phyloP scores from a whole-genome alignment of 1,140 invertebrate species.

The Neodiprion fabricii region DNA sequence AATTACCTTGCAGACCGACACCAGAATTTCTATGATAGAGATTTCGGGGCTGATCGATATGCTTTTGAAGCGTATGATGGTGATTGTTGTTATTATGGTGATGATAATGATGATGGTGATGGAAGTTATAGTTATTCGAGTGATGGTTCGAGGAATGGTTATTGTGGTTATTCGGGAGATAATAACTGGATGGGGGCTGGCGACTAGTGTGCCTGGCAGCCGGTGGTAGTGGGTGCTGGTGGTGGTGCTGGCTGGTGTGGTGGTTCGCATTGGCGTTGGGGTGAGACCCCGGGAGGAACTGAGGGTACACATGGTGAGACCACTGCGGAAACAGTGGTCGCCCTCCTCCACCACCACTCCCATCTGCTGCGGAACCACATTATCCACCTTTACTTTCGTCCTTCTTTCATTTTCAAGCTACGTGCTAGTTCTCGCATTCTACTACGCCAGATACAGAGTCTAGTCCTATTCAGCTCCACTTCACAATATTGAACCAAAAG shows the following conservation, averaged over 20 bases:
- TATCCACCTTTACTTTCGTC: constrained; percentile 23
- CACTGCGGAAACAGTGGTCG: constrained; percentile 88
- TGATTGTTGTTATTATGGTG: constrained; percentile 61
- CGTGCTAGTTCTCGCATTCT: neutral
- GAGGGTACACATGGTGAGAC: constrained; percentile 91
- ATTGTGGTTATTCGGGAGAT: constrained; percentile 59
- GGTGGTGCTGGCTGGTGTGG: constrained; percentile 62
- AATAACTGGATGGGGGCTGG: constrained; percentile 56
- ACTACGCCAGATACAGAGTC: neutral
- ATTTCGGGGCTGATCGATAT: constrained; percentile 66
- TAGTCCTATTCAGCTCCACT: neutral
- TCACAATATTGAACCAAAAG: too few species aligned
- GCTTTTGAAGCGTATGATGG: constrained; percentile 65
- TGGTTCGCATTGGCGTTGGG: constrained; percentile 69
- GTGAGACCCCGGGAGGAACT: constrained; percentile 87
- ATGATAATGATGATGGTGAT: constrained; percentile 59
- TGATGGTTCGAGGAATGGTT: constrained; percentile 58
- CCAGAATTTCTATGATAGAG: constrained; percentile 69
- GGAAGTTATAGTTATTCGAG: constrained; percentile 58
- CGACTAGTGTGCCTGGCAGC: constrained; percentile 58
- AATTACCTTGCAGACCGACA: constrained; percentile 72
- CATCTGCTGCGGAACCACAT: constrained; percentile 61
- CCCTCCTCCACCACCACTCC: constrained; percentile 61
- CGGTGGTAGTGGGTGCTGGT: constrained; percentile 61
- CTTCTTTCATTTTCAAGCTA: neutral